Evolutionary conservation across 2,888 invertebrate genomes (phyloP).

Genomic region (Spodoptera exigua): DNA sequence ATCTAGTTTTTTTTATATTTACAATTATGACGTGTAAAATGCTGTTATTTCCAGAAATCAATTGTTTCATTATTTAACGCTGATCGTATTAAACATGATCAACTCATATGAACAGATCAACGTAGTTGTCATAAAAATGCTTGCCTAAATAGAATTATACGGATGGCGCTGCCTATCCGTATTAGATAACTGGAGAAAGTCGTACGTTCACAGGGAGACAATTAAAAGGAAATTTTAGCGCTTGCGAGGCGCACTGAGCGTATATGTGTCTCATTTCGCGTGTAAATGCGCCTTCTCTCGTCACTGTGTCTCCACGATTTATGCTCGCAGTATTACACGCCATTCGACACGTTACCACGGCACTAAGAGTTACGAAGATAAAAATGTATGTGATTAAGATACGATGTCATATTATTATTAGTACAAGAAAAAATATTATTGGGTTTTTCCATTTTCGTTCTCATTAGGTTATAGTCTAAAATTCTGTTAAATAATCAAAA

Average conservation of each 20-base stretch:
- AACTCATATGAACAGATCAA: background rate
- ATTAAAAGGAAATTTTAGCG: slow-evolving; percentile 82
- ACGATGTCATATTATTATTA: background rate
- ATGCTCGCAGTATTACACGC: slow-evolving; percentile 86
- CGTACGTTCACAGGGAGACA: slow-evolving; percentile 74
- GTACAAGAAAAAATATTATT: too few relatives aligned
- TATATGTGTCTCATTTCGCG: slow-evolving; percentile 81
- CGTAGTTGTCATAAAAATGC: slow-evolving; percentile 7
- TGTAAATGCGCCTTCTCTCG: slow-evolving; percentile 82
- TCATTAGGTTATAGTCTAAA: too few relatives aligned
- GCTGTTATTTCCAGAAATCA: too few relatives aligned
- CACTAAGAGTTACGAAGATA: slow-evolving; percentile 64
- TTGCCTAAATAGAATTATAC: slow-evolving; percentile 36
- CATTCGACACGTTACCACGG: slow-evolving; percentile 85
- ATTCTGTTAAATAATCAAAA: too few relatives aligned
- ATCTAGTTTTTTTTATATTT: too few relatives aligned
- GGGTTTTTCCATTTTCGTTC: too few relatives aligned
- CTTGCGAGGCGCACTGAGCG: slow-evolving; percentile 66
- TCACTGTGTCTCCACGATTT: slow-evolving; percentile 85
- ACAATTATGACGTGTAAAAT: too few relatives aligned
- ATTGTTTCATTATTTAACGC: background rate
- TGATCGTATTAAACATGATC: background rate
- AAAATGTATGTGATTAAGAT: slow-evolving; percentile 1
- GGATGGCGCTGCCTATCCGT: slow-evolving; percentile 40
- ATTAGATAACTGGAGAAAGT: slow-evolving; percentile 54